A percentile compares a stretch with the other conserved stretches of the same genome.
Conservation (phyloP, 2,113 vertebrate genomes). For the Neolamprologus modestus region DNA sequence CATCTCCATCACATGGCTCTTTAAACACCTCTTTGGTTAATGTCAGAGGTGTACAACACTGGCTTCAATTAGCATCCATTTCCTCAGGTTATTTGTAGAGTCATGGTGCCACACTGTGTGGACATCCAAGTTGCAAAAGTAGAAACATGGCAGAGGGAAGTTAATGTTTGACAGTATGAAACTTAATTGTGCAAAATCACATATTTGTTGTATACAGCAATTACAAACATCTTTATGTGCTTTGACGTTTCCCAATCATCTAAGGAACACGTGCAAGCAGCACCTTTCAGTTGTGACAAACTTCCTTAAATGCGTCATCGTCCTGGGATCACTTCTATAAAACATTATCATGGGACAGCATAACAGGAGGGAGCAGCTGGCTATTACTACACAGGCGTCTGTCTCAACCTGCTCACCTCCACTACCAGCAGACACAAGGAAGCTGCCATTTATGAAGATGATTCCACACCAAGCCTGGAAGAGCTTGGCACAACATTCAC, state of each 20-base stretch:
- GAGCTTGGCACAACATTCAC: background rate
- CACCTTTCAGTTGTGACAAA: background rate
- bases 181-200: background rate
- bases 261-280: background rate
- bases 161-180: background rate
- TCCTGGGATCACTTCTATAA: background rate
- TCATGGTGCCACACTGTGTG: background rate
- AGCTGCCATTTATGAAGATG: slow-evolving; percentile 2
- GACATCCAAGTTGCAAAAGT: background rate
- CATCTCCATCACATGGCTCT: background rate
- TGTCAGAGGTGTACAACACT: background rate
- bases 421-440: background rate
- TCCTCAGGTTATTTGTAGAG: background rate
- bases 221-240: background rate
- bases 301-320: background rate
- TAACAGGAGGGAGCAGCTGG: background rate
- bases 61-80: background rate
- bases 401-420: slow-evolving; percentile 29
- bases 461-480: background rate
- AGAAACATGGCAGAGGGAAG: background rate
- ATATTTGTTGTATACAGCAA: background rate
- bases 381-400: slow-evolving; percentile 2
- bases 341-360: background rate
- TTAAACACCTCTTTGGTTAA: background rate
- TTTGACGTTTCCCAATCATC: background rate